Evolutionary conservation across 2,888 invertebrate species (phyloP).

Genomic region (Antitype chi): DNA sequence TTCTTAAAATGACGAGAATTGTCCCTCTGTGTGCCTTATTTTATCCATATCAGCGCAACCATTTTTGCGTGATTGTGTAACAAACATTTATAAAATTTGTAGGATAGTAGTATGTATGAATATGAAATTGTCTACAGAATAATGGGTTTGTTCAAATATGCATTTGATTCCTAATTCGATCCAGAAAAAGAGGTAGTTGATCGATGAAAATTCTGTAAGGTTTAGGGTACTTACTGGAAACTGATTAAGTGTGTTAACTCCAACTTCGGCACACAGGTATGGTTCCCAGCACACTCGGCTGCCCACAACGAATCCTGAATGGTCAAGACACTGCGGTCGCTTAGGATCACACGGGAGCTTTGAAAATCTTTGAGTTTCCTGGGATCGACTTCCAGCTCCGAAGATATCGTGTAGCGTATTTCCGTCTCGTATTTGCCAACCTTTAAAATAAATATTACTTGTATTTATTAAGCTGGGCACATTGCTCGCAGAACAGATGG

Average conservation of each 20-base stretch:
- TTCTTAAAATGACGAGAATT: too few species aligned
- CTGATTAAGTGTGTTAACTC: slow-evolving; percentile 38
- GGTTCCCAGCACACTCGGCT: slow-evolving; percentile 66
- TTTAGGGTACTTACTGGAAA: slow-evolving; percentile 57
- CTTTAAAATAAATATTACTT: slow-evolving; percentile 47
- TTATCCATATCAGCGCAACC: too few species aligned
- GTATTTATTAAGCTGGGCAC: slow-evolving; percentile 1
- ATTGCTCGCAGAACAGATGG: too few species aligned
- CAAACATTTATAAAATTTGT: too few species aligned
- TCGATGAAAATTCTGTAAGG: not conserved
- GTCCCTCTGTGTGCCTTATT: too few species aligned
- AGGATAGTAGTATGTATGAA: too few species aligned
- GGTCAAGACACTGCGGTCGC: slow-evolving; percentile 65
- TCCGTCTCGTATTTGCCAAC: slow-evolving; percentile 67
- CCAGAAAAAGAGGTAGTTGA: not conserved
- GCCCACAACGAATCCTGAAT: slow-evolving; percentile 57
- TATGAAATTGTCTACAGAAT: not conserved
- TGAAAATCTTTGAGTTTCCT: slow-evolving; percentile 39
- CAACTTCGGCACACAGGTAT: slow-evolving; percentile 67
- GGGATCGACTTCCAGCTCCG: slow-evolving; percentile 64
- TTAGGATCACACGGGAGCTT: slow-evolving; percentile 65
- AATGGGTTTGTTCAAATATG: not conserved
- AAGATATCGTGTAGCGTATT: slow-evolving; percentile 69
- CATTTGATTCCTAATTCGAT: not conserved
- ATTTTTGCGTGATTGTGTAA: too few species aligned